Evolutionary conservation across 2,888 invertebrate species (phyloP), one percentile per base, ranked within the genome.

Genomic region (Protodeltote pygarga): DNA sequence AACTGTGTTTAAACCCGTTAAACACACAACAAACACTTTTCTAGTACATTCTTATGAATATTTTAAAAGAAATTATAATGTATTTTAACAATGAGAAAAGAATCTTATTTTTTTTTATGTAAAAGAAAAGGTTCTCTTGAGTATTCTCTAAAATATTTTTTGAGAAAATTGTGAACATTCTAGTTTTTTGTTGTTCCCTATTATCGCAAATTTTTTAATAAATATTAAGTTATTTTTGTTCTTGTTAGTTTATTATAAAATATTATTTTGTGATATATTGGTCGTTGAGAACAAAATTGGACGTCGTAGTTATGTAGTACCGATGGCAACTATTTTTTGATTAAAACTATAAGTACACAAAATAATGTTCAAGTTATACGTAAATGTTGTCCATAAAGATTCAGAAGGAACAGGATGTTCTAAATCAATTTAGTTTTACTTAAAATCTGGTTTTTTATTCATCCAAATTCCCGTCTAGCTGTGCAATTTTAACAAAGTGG

Each of bases 11-110:
- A 17, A 53, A 37, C 32, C 47, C 23, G 25, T 49, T 39, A 41
- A 27, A 41, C 31, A 35, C 9, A 39, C 40, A 35, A 29, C 27
- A 13, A 53, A 53, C 21, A 28, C 10, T 64, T 39, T 24, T 28
- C 17, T 44, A 38, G 32, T 59, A 59, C 52, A 44, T 58, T 59
- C 59, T 51, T 38, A 6, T 17, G 25, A 14, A 27, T 19, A 16
- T 33, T 50, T 55, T 49, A 51, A 33, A 37, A 37, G 15, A 34
- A 46, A 49, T 44, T 54, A 32, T 44, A n/a, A n/a, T n/a, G n/a
- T n/a, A 49, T 44, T 46, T 44, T 21, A 49, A 49, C 29, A 49
- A 46, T 54, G 37, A 42, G 24, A 49, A 45, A 45, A 38, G 14
- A 55, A 23, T 59, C 23, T 19, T 42, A 6, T 9, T 35, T 24